Percentiles rank a stretch among this genome's conserved stretches.
Evolutionary conservation across 2,888 invertebrate genomes (phyloP).

Genomic region (Amphipoea lucens): DNA sequence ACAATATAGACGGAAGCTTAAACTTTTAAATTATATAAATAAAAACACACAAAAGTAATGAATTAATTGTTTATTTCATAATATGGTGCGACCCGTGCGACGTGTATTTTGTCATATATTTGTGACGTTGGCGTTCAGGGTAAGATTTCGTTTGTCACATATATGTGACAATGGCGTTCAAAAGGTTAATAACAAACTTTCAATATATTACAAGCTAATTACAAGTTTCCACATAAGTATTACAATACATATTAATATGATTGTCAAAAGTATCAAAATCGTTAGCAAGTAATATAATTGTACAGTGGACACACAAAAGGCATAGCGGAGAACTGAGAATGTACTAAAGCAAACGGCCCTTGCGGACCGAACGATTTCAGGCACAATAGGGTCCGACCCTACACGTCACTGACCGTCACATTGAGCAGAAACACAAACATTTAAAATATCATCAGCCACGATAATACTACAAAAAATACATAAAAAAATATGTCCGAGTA

Average conservation of each 20-base stretch:
- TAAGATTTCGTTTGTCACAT: too few species aligned
- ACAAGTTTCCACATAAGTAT: not conserved
- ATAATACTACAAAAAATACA: conserved; percentile 73
- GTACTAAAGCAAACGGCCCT: conserved; percentile 79
- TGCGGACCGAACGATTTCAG: conserved; percentile 78
- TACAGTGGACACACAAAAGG: conserved; percentile 73
- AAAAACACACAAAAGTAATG: too few species aligned
- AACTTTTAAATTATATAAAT: too few species aligned
- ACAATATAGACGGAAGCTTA: too few species aligned
- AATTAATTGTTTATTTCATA: too few species aligned
- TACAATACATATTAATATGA: not conserved
- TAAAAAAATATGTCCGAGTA: conserved; percentile 76
- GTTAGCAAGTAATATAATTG: conserved; percentile 41
- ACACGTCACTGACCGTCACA: conserved; percentile 86
- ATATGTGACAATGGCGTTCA: too few species aligned
- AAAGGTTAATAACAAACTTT: too few species aligned
- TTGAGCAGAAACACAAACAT: conserved; percentile 89
- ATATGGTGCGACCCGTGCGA: too few species aligned
- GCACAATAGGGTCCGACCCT: conserved; percentile 82
- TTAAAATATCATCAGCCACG: conserved; percentile 86
- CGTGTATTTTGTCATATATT: too few species aligned
- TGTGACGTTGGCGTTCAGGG: too few species aligned
- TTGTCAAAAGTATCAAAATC: conserved; percentile 75
- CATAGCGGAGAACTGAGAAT: conserved; percentile 76
- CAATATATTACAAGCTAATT: not conserved